phyloP scores from a whole-genome alignment of 2,888 invertebrate species.

The Trichogramma dendrolimi region DNA sequence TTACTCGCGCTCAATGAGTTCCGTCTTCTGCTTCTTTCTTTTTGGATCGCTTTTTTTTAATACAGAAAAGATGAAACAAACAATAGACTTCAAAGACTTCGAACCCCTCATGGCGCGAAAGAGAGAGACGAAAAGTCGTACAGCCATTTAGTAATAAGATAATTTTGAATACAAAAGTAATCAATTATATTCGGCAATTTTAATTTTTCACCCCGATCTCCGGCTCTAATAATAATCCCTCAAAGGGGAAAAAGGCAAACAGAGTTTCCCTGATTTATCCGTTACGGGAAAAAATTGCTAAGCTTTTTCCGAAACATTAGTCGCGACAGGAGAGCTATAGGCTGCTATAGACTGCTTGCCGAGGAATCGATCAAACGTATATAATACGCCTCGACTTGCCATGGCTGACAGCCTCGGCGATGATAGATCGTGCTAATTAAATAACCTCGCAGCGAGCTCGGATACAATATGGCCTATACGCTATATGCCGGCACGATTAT shows the following conservation, averaged over 20 bases:
- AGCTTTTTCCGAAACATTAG: too few relatives aligned
- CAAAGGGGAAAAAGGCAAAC: not conserved
- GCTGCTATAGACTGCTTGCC: constrained; percentile 44
- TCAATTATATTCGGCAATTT: constrained; percentile 6
- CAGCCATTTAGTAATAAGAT: too few relatives aligned
- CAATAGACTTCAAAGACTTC: too few relatives aligned
- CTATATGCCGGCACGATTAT: constrained; percentile 30
- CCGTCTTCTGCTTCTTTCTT: constrained; percentile 12
- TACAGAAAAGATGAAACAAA: not conserved
- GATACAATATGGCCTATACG: constrained; percentile 20
- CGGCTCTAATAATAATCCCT: not conserved
- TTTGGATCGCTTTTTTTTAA: constrained; percentile 13
- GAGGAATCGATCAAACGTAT: constrained; percentile 26
- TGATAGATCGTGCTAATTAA: constrained; percentile 52
- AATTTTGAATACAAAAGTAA: constrained; percentile 3
- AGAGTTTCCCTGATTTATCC: too few relatives aligned
- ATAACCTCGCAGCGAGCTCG: constrained; percentile 47
- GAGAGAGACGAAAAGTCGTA: too few relatives aligned
- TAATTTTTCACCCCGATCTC: constrained; percentile 5
- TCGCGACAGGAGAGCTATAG: too few relatives aligned
- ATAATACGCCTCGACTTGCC: too few relatives aligned
- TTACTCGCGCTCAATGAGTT: constrained; percentile 22
- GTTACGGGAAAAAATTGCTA: too few relatives aligned
- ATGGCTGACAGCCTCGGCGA: constrained; percentile 18
- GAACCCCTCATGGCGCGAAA: too few relatives aligned